Evolutionary conservation across 2,113 vertebrate genomes (phyloP), one percentile per base, ranked within the genome.

Genomic region (Labrus mixtus): DNA sequence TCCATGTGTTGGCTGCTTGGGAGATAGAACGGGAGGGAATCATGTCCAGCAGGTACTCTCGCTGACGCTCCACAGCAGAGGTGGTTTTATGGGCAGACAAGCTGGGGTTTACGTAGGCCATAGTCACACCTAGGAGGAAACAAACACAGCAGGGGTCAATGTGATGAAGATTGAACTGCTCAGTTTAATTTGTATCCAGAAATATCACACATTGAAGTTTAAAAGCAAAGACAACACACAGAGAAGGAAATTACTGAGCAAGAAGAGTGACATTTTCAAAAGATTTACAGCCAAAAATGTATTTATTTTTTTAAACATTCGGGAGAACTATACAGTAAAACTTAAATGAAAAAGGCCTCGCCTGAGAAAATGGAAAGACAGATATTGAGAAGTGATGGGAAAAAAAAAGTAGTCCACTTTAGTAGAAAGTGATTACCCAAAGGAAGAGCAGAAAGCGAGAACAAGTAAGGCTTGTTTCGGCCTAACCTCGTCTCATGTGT

Each of bases 41-140:
- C 97, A 99, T 99, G 93, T 99, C 97, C 86, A 99, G 95, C 81
- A 99, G 97, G 86, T 99, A 99, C 79, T 99, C 98, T 50, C 98
- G 96, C 90, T 99, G 98, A 89, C 98, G 97, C 56, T 99, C 98
- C 62, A 97, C 96, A 9, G 97, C 94, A 22, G 97, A 95, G 0
- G 93, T 93, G 0, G 93, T 95, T 91, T 97, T 98, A 92, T 99
- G 97, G 87, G 96, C 96, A 10, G 97, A 91, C 87, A 98, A 82
- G 68, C 95, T 95, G 4, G 98, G 97, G 79, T 95, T 97, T 63
- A 98, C 96, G 1, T 98, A 99, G 43, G 97, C 94, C 85, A 99
- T 95, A 51, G 97, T 95, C 82, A 98, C 96, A 37, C 96, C 98
- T 99, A 91, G 46, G 6, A 48, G 37, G 51, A 66, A 29, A 91